Base-by-base conservation (phyloP, 2,113 vertebrate genomes). In the Osmerus eperlanus region DNA sequence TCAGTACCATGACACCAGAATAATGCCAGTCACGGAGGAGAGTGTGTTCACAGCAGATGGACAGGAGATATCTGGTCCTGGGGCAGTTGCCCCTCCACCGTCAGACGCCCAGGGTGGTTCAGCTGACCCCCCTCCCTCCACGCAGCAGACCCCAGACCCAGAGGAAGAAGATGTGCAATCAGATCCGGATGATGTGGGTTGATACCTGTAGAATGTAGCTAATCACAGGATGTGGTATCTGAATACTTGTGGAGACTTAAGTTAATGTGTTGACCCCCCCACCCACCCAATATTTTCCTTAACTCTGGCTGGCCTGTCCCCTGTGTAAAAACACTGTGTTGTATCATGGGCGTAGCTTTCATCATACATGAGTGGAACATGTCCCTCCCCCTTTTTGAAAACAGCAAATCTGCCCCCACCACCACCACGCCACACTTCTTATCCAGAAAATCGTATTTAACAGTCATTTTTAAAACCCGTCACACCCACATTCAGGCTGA, bases 21-120 rank as follows among this genome's bases (percentile, higher is more conserved):
- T 79, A 0, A 68, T 94, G 1, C 68, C 76, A 12, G 70, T 75
- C 25, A 86, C 81, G 47, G 91, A 94, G 28, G 94, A 93, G 70
- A 82, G 90, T 0, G 92, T 99, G 36, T 94, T 96, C 76, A 99
- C 96, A 0, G 95, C 94, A 0, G 60, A 85, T 0, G 96, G 96
- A 1, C 94, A 95, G 70, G 95, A 96, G 85, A 93, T 98, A 85
- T 86, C 80, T 0, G 92, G 89, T 3, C 89, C 88, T 0, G 91
- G 84, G 2, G 32, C 70, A 47, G 80, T 74, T 2, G 55, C 80
- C 11, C 63, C 71, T 73, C 70, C 9, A 54, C 8, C 67, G 0
- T 72, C 66, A 6, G 2, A 65, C 41, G 61, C 21, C 13, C 11
- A 75, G 41, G 23, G 41, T 47, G 41, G 1, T 11, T 23, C 3